A percentile compares a stretch with the other conserved stretches of the same genome.
Conservation (phyloP, 2,113 vertebrate genomes). For the Brachyhypopomus gauderio region DNA sequence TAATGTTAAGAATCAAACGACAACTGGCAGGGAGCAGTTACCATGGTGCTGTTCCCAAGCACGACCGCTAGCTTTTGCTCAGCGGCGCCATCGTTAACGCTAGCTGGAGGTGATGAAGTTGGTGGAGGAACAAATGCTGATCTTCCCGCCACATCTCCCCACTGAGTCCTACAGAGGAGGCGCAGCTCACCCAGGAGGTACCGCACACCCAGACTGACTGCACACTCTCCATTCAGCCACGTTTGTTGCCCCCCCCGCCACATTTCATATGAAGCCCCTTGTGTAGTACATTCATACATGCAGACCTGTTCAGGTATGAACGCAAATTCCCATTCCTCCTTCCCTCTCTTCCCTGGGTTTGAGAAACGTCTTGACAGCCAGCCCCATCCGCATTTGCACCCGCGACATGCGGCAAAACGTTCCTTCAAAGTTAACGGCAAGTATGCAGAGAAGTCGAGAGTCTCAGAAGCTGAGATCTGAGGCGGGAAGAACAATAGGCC, state of each 20-base stretch:
- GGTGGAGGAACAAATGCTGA: neutral
- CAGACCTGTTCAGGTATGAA: constrained; percentile 35
- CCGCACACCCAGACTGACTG: neutral
- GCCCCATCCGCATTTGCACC: constrained; percentile 49
- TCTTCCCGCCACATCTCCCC: neutral
- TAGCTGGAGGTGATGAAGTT: neutral
- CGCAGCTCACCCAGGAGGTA: neutral
- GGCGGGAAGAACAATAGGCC: constrained; percentile 78
- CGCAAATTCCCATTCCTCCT: constrained; percentile 33
- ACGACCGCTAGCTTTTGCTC: neutral
- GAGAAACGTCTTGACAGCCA: constrained; percentile 37
- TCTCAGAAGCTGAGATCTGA: constrained; percentile 78
- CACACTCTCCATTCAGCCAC: neutral
- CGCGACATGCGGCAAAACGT: constrained; percentile 60
- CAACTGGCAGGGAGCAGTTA: neutral
- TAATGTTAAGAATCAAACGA: neutral
- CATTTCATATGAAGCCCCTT: neutral
- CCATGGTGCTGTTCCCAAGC: neutral
- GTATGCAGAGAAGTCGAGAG: constrained; percentile 73
- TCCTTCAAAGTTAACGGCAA: constrained; percentile 72
- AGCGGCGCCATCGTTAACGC: neutral
- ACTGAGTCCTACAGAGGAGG: neutral
- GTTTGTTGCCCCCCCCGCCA: neutral
- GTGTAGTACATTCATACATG: constrained; percentile 6
- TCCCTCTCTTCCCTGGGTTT: constrained; percentile 18